A percentile compares a stretch with the other conserved stretches of the same genome.
These are phyloP conservation scores for Drosophila grimshawi DNA, from an alignment of 1,140 invertebrate species.

Conservation along the genomic window DNA sequence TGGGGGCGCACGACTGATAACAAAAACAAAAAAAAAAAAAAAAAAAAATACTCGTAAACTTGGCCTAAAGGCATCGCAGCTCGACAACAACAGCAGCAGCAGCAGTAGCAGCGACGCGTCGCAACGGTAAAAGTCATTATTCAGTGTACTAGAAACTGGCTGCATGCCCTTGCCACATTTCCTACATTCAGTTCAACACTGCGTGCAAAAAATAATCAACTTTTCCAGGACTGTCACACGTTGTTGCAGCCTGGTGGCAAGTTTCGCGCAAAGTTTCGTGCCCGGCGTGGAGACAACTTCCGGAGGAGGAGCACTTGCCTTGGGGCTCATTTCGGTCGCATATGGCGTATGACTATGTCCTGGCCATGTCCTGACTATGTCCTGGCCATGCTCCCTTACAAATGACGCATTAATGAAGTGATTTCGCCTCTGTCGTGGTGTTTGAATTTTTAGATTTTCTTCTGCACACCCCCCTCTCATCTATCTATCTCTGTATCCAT, in stretches of 20 bases:
- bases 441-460: constrained; percentile 57
- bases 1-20: constrained; percentile 32
- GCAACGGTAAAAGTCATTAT: constrained; percentile 77
- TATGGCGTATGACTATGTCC: constrained; percentile 53
- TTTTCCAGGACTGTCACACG: constrained; percentile 79
- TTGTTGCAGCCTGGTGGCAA: constrained; percentile 65
- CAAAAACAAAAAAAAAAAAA: constrained; percentile 34
- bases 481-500: too few species aligned
- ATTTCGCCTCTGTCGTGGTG: constrained; percentile 57
- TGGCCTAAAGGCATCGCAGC: constrained; percentile 64
- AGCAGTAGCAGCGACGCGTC: constrained; percentile 53
- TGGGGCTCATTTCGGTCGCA: constrained; percentile 52
- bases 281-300: constrained; percentile 70
- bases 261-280: constrained; percentile 70
- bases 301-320: constrained; percentile 54
- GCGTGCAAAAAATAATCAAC: constrained; percentile 80
- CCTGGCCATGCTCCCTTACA: constrained; percentile 67
- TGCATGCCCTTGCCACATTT: constrained; percentile 20
- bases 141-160: constrained; percentile 73
- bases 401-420: constrained; percentile 82
- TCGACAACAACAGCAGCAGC: constrained; percentile 14
- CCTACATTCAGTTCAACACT: constrained; percentile 12
- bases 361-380: constrained; percentile 43
- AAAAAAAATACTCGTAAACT: constrained; percentile 73
- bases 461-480: too few species aligned